Percentiles rank a stretch among this genome's conserved stretches.
Evolutionary conservation across 2,797 vertebrate genomes (phyloP).

Genomic region (Kryptopterus vitreolus): DNA sequence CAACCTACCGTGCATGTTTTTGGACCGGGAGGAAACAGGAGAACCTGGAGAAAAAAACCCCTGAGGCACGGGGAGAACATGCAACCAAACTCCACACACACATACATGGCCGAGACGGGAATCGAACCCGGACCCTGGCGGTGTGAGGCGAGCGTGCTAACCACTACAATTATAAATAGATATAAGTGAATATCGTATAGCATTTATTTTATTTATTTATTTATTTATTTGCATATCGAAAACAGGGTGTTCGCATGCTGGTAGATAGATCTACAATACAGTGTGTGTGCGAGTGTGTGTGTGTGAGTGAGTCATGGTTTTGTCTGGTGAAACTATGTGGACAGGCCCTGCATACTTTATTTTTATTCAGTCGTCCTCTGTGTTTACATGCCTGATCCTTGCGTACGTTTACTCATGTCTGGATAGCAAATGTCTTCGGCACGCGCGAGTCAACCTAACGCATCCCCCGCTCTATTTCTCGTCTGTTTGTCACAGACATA

Average conservation of each 20-base stretch:
- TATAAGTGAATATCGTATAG: too few species aligned
- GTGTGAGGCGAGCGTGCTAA: too few species aligned
- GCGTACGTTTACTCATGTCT: neutral
- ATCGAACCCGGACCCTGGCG: too few species aligned
- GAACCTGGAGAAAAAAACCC: too few species aligned
- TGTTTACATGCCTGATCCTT: constrained; percentile 14
- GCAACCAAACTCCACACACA: too few species aligned
- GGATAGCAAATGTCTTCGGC: constrained; percentile 1
- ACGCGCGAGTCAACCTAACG: neutral
- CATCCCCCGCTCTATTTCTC: neutral
- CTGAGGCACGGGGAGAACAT: too few species aligned
- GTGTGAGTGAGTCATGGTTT: neutral
- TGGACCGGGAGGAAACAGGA: too few species aligned
- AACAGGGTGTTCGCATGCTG: neutral
- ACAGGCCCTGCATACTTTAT: neutral
- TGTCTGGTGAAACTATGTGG: neutral
- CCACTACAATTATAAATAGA: too few species aligned
- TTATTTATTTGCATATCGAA: neutral
- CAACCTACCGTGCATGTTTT: too few species aligned
- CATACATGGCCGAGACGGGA: too few species aligned
- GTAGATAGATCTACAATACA: neutral
- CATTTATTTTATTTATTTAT: too few species aligned
- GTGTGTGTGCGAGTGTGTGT: too few species aligned
- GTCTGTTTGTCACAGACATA: constrained; percentile 82
- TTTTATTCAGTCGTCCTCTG: neutral